A percentile compares a stretch with the other conserved stretches of the same genome.
phyloP scores from a whole-genome alignment of 2,113 vertebrate species.

The Pungitius pungitius region DNA sequence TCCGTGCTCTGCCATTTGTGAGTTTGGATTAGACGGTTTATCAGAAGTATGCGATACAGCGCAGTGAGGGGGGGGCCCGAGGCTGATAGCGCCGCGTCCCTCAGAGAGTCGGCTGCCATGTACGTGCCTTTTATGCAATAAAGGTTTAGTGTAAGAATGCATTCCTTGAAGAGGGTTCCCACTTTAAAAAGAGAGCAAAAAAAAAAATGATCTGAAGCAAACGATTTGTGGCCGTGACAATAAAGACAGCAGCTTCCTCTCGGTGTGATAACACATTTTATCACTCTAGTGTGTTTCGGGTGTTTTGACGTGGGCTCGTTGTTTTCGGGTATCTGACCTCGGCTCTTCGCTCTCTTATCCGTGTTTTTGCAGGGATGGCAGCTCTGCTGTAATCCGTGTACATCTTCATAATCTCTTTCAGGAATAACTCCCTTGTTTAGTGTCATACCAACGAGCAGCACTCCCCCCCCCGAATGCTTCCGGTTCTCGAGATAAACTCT shows the following conservation, averaged over 20 bases:
- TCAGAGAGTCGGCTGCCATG: not conserved
- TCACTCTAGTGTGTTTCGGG: slow-evolving; percentile 13
- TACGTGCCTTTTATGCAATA: not conserved
- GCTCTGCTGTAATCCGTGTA: slow-evolving; percentile 32
- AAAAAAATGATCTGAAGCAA: slow-evolving; percentile 11
- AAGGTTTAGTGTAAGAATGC: not conserved
- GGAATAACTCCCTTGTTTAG: not conserved
- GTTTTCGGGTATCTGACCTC: slow-evolving; percentile 52
- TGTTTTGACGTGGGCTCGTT: slow-evolving; percentile 43
- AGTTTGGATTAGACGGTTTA: not conserved
- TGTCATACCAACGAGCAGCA: not conserved
- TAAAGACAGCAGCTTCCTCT: not conserved
- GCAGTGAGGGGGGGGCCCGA: too few species aligned
- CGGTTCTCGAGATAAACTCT: slow-evolving; percentile 3
- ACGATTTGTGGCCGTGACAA: slow-evolving; percentile 4
- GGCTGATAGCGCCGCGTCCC: too few species aligned
- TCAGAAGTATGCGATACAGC: not conserved
- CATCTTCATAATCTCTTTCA: slow-evolving; percentile 31
- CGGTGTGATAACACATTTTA: slow-evolving; percentile 12
- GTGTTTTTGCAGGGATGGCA: slow-evolving; percentile 36
- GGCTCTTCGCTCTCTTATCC: slow-evolving; percentile 42
- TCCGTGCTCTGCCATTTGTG: not conserved
- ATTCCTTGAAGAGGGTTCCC: not conserved
- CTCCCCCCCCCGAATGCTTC: not conserved
- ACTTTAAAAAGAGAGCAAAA: slow-evolving; percentile 6